These are phyloP conservation scores for Drosophila littoralis DNA, from an alignment of 1,140 invertebrate species.

Conservation along the genomic window DNA sequence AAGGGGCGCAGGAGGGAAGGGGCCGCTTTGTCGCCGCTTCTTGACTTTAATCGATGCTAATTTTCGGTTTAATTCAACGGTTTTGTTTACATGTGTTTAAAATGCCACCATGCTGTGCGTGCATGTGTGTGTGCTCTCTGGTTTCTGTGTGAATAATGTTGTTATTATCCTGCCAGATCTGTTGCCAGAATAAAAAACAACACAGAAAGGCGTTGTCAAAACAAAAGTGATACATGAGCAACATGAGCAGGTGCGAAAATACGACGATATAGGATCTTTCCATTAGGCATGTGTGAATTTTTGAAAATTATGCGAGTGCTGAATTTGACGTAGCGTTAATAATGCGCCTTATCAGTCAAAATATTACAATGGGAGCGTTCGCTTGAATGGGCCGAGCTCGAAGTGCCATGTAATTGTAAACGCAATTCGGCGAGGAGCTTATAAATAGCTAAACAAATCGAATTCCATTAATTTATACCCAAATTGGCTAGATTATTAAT, in stretches of 20 bases:
- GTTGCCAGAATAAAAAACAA: conserved; percentile 34
- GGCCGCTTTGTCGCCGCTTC: conserved; percentile 39
- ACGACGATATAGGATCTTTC: background rate
- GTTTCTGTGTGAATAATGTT: conserved; percentile 68
- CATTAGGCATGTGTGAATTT: conserved; percentile 36
- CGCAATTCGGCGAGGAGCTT: background rate
- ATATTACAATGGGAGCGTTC: background rate
- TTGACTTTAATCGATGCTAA: conserved; percentile 82
- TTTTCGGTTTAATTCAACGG: conserved; percentile 81
- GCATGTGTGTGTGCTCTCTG: conserved; percentile 1
- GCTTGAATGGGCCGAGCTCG: background rate
- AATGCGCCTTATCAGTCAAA: conserved; percentile 72
- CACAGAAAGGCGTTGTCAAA: conserved; percentile 1
- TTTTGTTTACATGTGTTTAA: conserved; percentile 80
- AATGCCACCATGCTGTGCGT: conserved; percentile 50
- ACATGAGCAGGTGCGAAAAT: conserved; percentile 59
- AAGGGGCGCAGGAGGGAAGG: background rate
- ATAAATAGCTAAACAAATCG: background rate
- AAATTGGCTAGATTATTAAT: background rate
- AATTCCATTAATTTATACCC: background rate
- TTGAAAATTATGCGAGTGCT: conserved; percentile 68
- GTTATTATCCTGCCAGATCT: conserved; percentile 71
- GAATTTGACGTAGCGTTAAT: conserved; percentile 66
- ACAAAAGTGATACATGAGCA: conserved; percentile 58
- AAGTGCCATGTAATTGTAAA: background rate